Conservation (phyloP, 1,140 invertebrate species). For the Listronotus bonariensis region DNA sequence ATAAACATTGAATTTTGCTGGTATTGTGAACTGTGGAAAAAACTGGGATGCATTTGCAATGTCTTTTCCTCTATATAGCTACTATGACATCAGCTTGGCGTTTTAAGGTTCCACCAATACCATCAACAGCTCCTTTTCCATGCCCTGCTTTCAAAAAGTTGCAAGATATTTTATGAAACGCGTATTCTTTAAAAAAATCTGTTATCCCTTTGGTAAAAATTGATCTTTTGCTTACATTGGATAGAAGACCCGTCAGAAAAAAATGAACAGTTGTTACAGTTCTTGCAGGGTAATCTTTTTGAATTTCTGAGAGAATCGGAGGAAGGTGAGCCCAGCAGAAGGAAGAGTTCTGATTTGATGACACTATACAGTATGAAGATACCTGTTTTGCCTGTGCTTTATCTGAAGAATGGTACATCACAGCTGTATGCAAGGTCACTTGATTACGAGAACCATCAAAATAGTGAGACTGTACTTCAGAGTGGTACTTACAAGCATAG, state of each 20-base stretch:
- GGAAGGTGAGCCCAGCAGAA: slow-evolving; percentile 7
- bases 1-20: too few relatives aligned
- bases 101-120: slow-evolving; percentile 64
- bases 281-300: neutral
- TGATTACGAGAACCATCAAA: slow-evolving; percentile 37
- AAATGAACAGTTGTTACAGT: slow-evolving; percentile 3
- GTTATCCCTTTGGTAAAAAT: neutral
- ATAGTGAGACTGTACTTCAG: slow-evolving; percentile 44
- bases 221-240: slow-evolving; percentile 10
- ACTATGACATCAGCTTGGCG: slow-evolving; percentile 7
- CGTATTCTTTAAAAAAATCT: neutral
- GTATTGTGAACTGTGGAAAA: too few relatives aligned
- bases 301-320: too few relatives aligned
- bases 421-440: neutral
- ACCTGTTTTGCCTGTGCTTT: neutral
- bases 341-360: slow-evolving; percentile 35
- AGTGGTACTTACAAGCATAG: slow-evolving; percentile 40
- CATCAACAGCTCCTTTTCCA: slow-evolving; percentile 34
- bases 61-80: slow-evolving; percentile 17
- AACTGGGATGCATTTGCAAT: slow-evolving; percentile 3
- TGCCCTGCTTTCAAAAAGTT: slow-evolving; percentile 38
- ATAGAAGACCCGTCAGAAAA: slow-evolving; percentile 6
- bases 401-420: neutral
- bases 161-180: slow-evolving; percentile 13
- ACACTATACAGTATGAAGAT: slow-evolving; percentile 27